Conservation (phyloP, 2,888 invertebrate species). For the Resseliella maxima region DNA sequence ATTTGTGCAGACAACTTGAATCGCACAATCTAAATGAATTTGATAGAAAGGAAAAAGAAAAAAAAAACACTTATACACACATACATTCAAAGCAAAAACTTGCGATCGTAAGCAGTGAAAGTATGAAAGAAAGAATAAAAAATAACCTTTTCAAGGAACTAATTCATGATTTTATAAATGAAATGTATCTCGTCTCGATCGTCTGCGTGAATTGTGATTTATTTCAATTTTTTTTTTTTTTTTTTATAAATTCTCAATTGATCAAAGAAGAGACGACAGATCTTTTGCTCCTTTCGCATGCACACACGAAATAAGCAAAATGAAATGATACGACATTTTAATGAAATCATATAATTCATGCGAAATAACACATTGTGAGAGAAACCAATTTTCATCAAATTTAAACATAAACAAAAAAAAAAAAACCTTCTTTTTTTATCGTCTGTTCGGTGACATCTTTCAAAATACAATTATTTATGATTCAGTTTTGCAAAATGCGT, state of each 20-base stretch:
- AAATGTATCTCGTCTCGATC: not conserved
- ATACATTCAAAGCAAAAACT: not conserved
- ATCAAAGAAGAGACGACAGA: not conserved
- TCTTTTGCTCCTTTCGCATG: not conserved
- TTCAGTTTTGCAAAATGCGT: not conserved
- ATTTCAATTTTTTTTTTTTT: too few species aligned
- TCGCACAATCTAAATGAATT: not conserved
- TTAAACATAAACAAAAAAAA: not conserved
- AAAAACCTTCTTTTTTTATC: too few species aligned
- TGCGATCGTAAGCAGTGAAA: slow-evolving; percentile 23
- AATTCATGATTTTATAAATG: not conserved
- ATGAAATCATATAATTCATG: too few species aligned
- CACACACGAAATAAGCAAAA: not conserved
- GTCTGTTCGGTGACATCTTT: not conserved
- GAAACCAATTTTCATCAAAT: not conserved
- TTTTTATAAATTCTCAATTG: not conserved
- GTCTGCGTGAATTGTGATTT: not conserved
- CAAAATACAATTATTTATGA: not conserved
- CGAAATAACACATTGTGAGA: not conserved
- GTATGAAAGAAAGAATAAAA: slow-evolving; percentile 16
- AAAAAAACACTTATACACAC: too few species aligned
- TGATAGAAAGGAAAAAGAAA: not conserved
- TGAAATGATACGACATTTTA: too few species aligned
- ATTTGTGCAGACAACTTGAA: not conserved
- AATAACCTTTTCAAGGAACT: not conserved